Evolutionary conservation across 2,888 invertebrate species (phyloP), one percentile per base, ranked within the genome.

Genomic region (Acleris emargana): DNA sequence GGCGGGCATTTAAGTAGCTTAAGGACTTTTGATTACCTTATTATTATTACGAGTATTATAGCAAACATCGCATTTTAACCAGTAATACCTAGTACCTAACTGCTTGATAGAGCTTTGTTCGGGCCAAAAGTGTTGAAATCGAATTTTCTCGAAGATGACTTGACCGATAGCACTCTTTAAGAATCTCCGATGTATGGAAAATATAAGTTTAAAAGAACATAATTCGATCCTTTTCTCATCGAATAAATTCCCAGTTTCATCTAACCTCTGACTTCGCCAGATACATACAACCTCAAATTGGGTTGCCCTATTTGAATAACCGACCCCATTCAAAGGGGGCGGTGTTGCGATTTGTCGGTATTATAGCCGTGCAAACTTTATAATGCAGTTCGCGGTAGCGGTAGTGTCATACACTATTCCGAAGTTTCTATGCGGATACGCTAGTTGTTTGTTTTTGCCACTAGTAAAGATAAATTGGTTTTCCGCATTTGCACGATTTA

Each of bases 271-370:
- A 57, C 42, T 38, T 55, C 18, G 6, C 55, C n/a, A 43, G 25
- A n/a, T 38, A 25, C 42, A 62, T 43, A 58, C 20, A 18, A 18
- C 18, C n/a, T 42, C 18, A 62, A 67, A 62, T 62, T 51, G 22
- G 50, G 18, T 47, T 53, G 58, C 54, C 60, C 49, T 45, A 20
- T 49, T 42, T 57, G 68, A 67, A 51, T 62, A 60, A 58, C 58
- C 53, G 45, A 52, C 51, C 52, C 47, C 57, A 51, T 55, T 55
- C 58, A 58, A 64, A 62, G 53, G 57, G 51, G 53, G 51, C 52
- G 63, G 58, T 64, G 62, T 67, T 59, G 52, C 69, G 59, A 69
- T 69, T 67, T 69, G 64, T 67, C 61, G 28, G 64, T 45, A 54
- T 64, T 67, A 57, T 57, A 45, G 45, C 9, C 11, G 13, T 45